phyloP scores from a whole-genome alignment of 1,140 invertebrate species.

The Leptinotarsa lineolata region DNA sequence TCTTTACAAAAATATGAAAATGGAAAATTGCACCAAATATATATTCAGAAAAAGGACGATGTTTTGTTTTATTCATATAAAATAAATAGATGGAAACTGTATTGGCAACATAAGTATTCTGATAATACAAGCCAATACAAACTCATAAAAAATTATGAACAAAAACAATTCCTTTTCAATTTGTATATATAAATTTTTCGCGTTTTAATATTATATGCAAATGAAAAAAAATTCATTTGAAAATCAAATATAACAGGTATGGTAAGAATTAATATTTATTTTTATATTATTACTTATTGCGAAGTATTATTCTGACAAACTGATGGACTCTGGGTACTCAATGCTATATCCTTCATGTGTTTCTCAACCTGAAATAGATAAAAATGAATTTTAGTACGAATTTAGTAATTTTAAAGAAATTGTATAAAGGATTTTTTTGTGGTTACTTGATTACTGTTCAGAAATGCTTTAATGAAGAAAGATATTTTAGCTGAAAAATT shows the following conservation, averaged over 20 bases:
- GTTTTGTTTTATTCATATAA: conserved; percentile 30
- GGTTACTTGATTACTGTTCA: no score
- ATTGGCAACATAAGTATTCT: conserved; percentile 18
- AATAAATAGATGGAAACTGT: conserved; percentile 31
- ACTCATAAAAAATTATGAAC: conserved; percentile 17
- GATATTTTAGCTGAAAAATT: no score
- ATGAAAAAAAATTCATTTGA: conserved; percentile 30
- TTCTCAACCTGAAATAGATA: conserved; percentile 62
- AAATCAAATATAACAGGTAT: conserved; percentile 27
- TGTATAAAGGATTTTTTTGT: no score
- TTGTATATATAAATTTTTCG: conserved; percentile 17
- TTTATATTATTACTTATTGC: conserved; percentile 31
- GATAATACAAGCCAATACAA: conserved; percentile 21
- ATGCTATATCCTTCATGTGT: conserved; percentile 62
- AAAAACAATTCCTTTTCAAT: conserved; percentile 22
- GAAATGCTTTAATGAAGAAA: no score
- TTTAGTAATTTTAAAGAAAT: no score
- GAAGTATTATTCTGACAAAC: conserved; percentile 31
- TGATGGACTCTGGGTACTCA: conserved; percentile 41
- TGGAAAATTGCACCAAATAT: no score
- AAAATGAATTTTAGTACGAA: background rate
- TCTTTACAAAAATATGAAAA: no score
- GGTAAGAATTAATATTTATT: conserved; percentile 25
- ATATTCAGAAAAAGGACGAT: background rate
- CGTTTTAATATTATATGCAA: conserved; percentile 24